Evolutionary conservation across 2,113 vertebrate genomes (phyloP).

Genomic region (Craseonycteris thonglongyai): DNA sequence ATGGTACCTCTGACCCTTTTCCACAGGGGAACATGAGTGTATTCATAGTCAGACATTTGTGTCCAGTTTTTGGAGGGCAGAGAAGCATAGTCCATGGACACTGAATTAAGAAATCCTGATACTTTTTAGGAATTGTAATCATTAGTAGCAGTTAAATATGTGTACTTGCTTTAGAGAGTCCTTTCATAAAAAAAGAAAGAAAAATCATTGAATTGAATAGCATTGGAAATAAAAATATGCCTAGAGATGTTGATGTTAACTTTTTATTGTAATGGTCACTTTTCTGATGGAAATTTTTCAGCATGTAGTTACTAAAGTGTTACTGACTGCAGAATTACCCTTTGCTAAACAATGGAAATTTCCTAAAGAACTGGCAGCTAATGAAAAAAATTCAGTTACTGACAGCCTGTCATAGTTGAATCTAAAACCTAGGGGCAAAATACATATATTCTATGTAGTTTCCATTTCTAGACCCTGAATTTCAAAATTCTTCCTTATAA

Average conservation of each 20-base stretch:
- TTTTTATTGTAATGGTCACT: neutral
- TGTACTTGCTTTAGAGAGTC: neutral
- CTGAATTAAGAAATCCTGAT: slow-evolving; percentile 21
- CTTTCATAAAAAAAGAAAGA: neutral
- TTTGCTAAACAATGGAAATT: slow-evolving; percentile 59
- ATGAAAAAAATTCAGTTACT: slow-evolving; percentile 58
- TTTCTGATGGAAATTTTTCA: slow-evolving; percentile 30
- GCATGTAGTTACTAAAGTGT: slow-evolving; percentile 42
- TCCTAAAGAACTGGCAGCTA: slow-evolving; percentile 60
- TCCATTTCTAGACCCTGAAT: slow-evolving; percentile 63
- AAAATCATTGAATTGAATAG: neutral
- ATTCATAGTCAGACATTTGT: neutral
- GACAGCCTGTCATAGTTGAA: slow-evolving; percentile 69
- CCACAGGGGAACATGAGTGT: neutral
- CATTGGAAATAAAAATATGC: slow-evolving; percentile 3
- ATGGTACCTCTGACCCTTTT: neutral
- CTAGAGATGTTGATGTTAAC: neutral
- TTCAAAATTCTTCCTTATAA: slow-evolving; percentile 68
- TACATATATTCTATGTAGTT: slow-evolving; percentile 71
- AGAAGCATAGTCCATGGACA: neutral
- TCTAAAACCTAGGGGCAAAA: slow-evolving; percentile 71
- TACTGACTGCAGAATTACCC: slow-evolving; percentile 51
- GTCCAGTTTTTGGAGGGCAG: neutral
- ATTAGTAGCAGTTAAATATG: slow-evolving; percentile 21
- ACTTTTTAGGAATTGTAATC: neutral